Conservation (phyloP, 2,797 vertebrate species). For the Chromis chromis region DNA sequence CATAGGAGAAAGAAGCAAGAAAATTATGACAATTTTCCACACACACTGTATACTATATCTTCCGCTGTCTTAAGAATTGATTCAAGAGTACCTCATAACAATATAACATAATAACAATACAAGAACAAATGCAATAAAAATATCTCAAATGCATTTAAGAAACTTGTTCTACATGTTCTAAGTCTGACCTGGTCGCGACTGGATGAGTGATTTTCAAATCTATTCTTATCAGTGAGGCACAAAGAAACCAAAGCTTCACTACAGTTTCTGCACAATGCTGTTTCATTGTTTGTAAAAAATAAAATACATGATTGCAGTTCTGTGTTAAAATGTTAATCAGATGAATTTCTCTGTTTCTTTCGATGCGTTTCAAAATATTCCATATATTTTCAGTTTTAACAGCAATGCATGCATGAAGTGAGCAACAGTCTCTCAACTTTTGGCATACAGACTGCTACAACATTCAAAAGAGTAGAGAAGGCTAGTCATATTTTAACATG, state of each 20-base stretch:
- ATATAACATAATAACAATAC: no score
- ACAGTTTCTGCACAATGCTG: not conserved
- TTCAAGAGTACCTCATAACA: not conserved
- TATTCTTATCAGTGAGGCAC: not conserved
- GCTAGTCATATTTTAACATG: no score
- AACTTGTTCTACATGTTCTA: not conserved
- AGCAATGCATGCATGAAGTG: no score
- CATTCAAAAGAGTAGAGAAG: no score
- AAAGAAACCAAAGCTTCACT: not conserved
- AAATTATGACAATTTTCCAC: not conserved
- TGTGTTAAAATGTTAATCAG: no score
- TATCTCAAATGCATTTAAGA: not conserved
- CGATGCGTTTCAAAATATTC: no score
- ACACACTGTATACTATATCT: not conserved
- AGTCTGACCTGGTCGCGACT: not conserved
- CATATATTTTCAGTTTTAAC: no score
- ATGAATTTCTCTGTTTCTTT: no score
- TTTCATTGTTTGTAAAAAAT: no score
- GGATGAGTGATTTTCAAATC: not conserved
- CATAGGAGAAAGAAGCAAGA: not conserved
- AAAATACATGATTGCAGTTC: no score
- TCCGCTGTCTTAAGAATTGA: not conserved
- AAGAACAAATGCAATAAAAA: no score
- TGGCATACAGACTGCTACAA: not conserved
- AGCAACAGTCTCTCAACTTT: not conserved